Percentiles rank a stretch among this genome's conserved stretches.
Evolutionary conservation across 1,140 invertebrate genomes (phyloP).

Genomic region (Mesaphorura yosii): DNA sequence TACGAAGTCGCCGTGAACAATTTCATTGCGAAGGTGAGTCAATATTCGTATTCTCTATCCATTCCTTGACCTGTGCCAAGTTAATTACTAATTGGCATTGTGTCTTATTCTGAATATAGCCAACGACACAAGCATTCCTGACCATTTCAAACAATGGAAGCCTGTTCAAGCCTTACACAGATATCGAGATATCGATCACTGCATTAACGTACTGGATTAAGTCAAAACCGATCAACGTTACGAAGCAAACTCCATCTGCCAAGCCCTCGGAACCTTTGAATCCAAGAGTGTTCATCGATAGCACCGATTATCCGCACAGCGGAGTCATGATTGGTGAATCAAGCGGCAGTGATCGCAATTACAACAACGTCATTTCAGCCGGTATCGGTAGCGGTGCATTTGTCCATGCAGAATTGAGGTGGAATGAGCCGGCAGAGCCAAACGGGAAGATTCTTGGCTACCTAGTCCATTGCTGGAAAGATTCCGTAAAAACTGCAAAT

Average conservation of each 20-base stretch:
- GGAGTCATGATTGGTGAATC: not conserved
- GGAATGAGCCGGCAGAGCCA: constrained; percentile 55
- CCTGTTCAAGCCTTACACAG: constrained; percentile 51
- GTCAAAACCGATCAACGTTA: constrained; percentile 43
- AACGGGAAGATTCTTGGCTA: constrained; percentile 66
- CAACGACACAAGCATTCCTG: constrained; percentile 34
- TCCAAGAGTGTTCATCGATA: constrained; percentile 52
- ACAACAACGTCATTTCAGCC: too few relatives aligned
- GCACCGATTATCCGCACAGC: not conserved
- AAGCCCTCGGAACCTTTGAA: constrained; percentile 56
- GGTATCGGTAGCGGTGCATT: too few relatives aligned
- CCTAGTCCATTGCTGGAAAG: constrained; percentile 53
- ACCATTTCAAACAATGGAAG: constrained; percentile 38
- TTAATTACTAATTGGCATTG: not conserved
- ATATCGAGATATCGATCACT: constrained; percentile 55
- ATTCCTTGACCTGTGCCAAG: not conserved
- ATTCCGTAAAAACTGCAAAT: constrained; percentile 9
- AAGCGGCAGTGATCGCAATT: not conserved
- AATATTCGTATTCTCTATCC: constrained; percentile 1
- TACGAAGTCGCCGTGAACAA: constrained; percentile 64
- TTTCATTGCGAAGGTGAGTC: constrained; percentile 29
- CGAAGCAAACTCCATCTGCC: constrained; percentile 42
- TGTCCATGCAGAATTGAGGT: constrained; percentile 51
- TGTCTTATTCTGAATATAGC: too few relatives aligned
- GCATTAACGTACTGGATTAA: constrained; percentile 75